phyloP scores from a whole-genome alignment of 2,888 invertebrate species.

The Caenorhabditis sp. region DNA sequence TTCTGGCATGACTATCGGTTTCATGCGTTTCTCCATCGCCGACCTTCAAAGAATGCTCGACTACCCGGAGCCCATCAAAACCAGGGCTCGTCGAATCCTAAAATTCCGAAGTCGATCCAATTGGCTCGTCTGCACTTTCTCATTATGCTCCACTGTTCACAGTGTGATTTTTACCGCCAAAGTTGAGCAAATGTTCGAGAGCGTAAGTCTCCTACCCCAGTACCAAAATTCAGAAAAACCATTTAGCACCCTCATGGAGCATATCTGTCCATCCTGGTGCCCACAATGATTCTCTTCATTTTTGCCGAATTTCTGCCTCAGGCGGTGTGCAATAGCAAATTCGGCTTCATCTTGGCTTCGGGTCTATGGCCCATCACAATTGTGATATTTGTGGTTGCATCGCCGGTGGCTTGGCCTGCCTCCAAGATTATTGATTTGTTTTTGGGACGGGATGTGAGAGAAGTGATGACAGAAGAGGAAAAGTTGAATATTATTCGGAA shows the following conservation, averaged over 20 bases:
- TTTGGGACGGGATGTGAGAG: slow-evolving; percentile 28
- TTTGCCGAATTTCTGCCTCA: slow-evolving; percentile 37
- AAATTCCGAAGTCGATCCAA: slow-evolving; percentile 28
- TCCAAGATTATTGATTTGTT: slow-evolving; percentile 15
- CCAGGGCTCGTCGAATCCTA: slow-evolving; percentile 24
- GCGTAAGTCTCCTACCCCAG: background rate
- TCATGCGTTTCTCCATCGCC: slow-evolving; percentile 34
- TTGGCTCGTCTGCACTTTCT: slow-evolving; percentile 28
- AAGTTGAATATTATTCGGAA: slow-evolving; percentile 33
- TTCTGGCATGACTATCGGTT: slow-evolving; percentile 40
- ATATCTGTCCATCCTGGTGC: slow-evolving; percentile 16
- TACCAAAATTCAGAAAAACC: background rate
- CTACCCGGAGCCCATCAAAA: slow-evolving; percentile 18
- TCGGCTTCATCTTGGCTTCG: slow-evolving; percentile 30
- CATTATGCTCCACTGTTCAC: slow-evolving; percentile 26
- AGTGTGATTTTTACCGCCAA: slow-evolving; percentile 30
- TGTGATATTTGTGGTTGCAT: slow-evolving; percentile 20
- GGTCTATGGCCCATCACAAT: slow-evolving; percentile 27
- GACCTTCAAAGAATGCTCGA: slow-evolving; percentile 27
- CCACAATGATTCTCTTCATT: slow-evolving; percentile 13
- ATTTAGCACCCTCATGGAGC: background rate
- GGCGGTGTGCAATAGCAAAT: slow-evolving; percentile 26
- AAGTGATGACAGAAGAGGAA: slow-evolving; percentile 40
- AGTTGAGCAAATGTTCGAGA: slow-evolving; percentile 27
- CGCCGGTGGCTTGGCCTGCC: slow-evolving; percentile 24